These are phyloP conservation scores for Euproctis similis DNA, from an alignment of 2,888 invertebrate genomes.

Conservation along the genomic window DNA sequence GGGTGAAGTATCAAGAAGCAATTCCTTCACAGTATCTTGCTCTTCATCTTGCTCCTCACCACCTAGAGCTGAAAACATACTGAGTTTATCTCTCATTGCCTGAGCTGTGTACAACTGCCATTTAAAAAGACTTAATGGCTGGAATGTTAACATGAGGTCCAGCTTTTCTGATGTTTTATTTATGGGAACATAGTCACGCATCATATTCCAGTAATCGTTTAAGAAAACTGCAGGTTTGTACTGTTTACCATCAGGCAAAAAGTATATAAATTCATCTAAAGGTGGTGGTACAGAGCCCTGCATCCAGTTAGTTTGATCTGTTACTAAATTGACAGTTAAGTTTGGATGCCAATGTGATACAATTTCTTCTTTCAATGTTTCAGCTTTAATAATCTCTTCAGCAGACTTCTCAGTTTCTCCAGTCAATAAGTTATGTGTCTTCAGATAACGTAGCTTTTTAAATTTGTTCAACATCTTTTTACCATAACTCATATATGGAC, in stretches of 20 bases:
- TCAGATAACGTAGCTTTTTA: slow-evolving; percentile 89
- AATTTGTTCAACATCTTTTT: slow-evolving; percentile 91
- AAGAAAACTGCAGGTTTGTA: slow-evolving; percentile 96
- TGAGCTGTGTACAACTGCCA: slow-evolving; percentile 99
- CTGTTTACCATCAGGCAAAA: slow-evolving; percentile 87
- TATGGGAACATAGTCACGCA: slow-evolving; percentile 93
- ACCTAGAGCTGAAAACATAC: slow-evolving; percentile 77
- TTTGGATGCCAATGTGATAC: slow-evolving; percentile 99
- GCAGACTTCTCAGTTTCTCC: slow-evolving; percentile 88
- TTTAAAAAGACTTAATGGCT: slow-evolving; percentile 96
- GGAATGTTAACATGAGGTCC: slow-evolving; percentile 83
- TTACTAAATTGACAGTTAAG: slow-evolving; percentile 94
- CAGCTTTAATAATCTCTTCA: slow-evolving; percentile 86
- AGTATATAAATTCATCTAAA: slow-evolving; percentile 92
- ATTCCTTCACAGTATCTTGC: slow-evolving; percentile 93
- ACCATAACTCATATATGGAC: slow-evolving; percentile 82
- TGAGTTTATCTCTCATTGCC: slow-evolving; percentile 92
- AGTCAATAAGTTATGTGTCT: slow-evolving; percentile 95
- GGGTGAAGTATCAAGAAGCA: slow-evolving; percentile 96
- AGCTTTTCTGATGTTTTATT: slow-evolving; percentile 87
- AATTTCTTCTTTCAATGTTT: slow-evolving; percentile 87
- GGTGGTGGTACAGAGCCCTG: slow-evolving; percentile 93
- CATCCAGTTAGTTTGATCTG: slow-evolving; percentile 97
- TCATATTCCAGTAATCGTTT: slow-evolving; percentile 99
- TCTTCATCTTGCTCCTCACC: slow-evolving; percentile 90